Percentiles rank a stretch among this genome's conserved stretches.
These are phyloP conservation scores for Sitta europaea DNA, from an alignment of 2,113 vertebrate genomes.

Conservation along the genomic window DNA sequence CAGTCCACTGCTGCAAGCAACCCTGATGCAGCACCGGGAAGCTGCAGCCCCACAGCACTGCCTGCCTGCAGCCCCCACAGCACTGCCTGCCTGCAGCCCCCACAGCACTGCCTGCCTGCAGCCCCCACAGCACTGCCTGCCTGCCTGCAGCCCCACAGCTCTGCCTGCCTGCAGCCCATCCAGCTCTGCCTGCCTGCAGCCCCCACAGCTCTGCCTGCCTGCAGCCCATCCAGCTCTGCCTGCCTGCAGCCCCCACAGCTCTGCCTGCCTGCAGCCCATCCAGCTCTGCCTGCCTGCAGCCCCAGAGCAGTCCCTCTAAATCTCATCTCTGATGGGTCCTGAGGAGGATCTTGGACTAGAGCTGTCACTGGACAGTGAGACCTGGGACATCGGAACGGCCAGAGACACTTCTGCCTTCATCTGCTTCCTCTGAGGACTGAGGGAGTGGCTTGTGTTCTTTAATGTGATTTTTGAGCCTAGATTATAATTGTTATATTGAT, in stretches of 20 bases:
- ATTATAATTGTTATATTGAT: not conserved
- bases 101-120: not conserved
- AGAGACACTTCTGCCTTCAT: accelerated
- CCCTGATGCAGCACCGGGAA: accelerated
- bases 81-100: not conserved
- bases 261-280: not conserved
- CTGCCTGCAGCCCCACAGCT: too few species aligned
- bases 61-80: not conserved
- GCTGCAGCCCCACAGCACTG: not conserved
- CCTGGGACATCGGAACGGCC: accelerated
- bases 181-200: not conserved
- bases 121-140: not conserved
- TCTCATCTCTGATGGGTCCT: not conserved
- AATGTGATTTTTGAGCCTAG: not conserved
- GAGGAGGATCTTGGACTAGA: not conserved
- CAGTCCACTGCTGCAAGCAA: accelerated
- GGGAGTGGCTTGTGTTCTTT: accelerated
- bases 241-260: not conserved
- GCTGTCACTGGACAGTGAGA: not conserved
- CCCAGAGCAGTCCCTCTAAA: not conserved
- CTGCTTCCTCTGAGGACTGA: not conserved
- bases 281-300: not conserved
- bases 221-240: too few species aligned
- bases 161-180: not conserved
- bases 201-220: not conserved